phyloP scores from a whole-genome alignment of 1,140 invertebrate species.

The Apocrypta bakeri region DNA sequence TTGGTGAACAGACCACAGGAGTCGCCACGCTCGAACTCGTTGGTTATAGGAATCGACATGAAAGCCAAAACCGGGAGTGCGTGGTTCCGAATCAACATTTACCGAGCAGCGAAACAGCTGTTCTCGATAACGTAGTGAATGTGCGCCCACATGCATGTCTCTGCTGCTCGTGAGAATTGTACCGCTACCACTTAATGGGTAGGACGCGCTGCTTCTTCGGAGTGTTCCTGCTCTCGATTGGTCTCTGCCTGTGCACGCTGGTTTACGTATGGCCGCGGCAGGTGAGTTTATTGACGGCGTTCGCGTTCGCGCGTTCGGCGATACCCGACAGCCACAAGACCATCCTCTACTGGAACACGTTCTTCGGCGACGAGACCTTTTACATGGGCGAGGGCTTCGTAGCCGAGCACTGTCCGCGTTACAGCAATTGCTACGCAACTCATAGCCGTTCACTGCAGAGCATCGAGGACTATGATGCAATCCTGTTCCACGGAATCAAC shows the following conservation, averaged over 20 bases:
- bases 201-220: not conserved
- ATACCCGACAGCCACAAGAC: not conserved
- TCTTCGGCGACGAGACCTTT: constrained; percentile 59
- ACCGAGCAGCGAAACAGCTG: too few relatives aligned
- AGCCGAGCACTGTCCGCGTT: constrained; percentile 53
- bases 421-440: constrained; percentile 57
- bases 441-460: constrained; percentile 32
- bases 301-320: not conserved
- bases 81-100: too few relatives aligned
- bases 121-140: not conserved
- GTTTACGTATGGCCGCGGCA: not conserved
- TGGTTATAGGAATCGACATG: too few relatives aligned
- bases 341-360: constrained; percentile 62
- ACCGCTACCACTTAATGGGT: not conserved
- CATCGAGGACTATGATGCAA: constrained; percentile 58
- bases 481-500: constrained; percentile 60
- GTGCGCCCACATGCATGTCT: not conserved
- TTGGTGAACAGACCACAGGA: too few relatives aligned
- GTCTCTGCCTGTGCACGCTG: not conserved
- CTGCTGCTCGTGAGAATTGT: too few relatives aligned
- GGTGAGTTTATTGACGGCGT: not conserved
- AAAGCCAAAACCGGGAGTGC: too few relatives aligned
- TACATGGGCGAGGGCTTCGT: constrained; percentile 59
- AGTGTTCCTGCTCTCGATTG: not conserved
- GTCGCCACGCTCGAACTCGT: too few relatives aligned